A percentile compares a stretch with the other conserved stretches of the same genome.
These are phyloP conservation scores for Aethina tumida DNA, from an alignment of 1,140 invertebrate species.

Conservation along the genomic window DNA sequence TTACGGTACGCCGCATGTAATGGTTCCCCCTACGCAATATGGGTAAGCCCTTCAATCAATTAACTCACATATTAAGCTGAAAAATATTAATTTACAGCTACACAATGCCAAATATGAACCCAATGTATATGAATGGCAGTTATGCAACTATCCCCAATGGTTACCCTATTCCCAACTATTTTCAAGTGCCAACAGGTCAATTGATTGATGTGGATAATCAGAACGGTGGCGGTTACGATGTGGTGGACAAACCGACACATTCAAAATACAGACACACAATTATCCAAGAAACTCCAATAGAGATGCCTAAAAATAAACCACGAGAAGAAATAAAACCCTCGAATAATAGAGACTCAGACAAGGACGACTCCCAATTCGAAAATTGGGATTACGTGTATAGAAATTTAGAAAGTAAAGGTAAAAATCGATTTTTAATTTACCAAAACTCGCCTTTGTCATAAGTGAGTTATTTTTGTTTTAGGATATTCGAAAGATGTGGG, in stretches of 20 bases:
- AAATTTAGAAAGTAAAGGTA: slow-evolving; percentile 60
- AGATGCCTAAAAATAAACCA: slow-evolving; percentile 9
- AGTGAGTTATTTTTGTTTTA: slow-evolving; percentile 3
- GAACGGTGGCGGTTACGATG: slow-evolving; percentile 21
- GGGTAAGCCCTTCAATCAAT: no score
- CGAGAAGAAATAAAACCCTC: slow-evolving; percentile 21
- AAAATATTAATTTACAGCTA: slow-evolving; percentile 12
- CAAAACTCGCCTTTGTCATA: no score
- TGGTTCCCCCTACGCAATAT: no score
- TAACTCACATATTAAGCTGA: no score
- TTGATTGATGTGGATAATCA: slow-evolving; percentile 61
- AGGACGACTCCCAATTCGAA: slow-evolving; percentile 46
- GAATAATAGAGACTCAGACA: slow-evolving; percentile 27
- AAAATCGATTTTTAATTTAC: no score
- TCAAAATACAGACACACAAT: slow-evolving; percentile 11
- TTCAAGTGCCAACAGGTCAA: slow-evolving; percentile 44
- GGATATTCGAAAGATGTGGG: slow-evolving; percentile 55
- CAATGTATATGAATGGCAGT: slow-evolving; percentile 19
- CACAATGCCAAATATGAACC: slow-evolving; percentile 8
- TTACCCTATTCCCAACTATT: slow-evolving; percentile 8
- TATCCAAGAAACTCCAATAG: slow-evolving; percentile 11
- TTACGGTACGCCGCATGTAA: no score
- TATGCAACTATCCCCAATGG: slow-evolving; percentile 12
- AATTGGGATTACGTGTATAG: slow-evolving; percentile 71
- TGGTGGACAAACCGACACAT: slow-evolving; percentile 14